These are phyloP conservation scores for Trichomycterus rosablanca DNA, from an alignment of 2,113 vertebrate genomes.

Conservation along the genomic window DNA sequence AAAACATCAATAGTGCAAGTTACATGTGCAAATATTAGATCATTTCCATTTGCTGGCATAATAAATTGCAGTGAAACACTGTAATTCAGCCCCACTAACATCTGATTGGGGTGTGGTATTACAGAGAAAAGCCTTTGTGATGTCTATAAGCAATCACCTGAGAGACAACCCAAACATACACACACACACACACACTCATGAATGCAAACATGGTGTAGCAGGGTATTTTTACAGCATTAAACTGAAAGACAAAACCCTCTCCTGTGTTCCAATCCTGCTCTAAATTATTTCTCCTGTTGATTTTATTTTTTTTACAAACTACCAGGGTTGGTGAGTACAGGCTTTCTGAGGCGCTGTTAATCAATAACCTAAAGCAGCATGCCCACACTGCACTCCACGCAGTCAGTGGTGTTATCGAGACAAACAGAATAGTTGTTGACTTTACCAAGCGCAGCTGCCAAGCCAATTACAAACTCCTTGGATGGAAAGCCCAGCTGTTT, in stretches of 20 bases:
- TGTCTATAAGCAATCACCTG: too few relatives aligned
- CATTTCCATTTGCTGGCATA: background rate
- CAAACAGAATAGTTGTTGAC: background rate
- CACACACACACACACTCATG: too few relatives aligned
- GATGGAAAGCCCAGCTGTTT: background rate
- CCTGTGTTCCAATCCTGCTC: background rate
- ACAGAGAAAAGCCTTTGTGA: too few relatives aligned
- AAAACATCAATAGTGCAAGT: background rate
- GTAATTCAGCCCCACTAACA: too few relatives aligned
- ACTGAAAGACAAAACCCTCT: background rate
- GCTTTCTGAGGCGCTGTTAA: background rate
- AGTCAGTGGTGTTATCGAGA: background rate
- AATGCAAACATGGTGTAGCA: too few relatives aligned
- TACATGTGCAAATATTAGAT: background rate
- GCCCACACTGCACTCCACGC: background rate
- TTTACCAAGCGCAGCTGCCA: slow-evolving; percentile 3
- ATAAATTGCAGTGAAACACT: background rate
- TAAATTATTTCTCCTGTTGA: background rate
- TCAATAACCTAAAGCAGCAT: background rate
- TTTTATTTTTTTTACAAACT: background rate
- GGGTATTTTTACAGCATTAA: background rate
- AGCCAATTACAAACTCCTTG: slow-evolving; percentile 13
- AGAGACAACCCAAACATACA: too few relatives aligned
- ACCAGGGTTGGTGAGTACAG: background rate
- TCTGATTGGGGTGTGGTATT: too few relatives aligned